Conservation (phyloP, 2,888 invertebrate genomes). For the Tetranychus truncatus region DNA sequence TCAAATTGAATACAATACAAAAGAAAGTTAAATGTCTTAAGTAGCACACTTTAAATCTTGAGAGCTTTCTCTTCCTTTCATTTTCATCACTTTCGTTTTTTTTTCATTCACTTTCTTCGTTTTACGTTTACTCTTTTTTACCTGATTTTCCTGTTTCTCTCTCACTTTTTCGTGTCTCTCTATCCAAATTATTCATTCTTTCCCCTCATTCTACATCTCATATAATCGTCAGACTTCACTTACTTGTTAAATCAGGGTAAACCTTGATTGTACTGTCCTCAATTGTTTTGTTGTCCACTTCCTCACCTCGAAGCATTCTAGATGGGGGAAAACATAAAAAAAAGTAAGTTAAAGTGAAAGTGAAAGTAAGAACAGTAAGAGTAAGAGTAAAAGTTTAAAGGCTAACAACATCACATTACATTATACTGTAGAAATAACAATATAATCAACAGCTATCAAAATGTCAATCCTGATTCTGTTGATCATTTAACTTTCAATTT, state of each 20-base stretch:
- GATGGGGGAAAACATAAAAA: neutral
- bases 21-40: neutral
- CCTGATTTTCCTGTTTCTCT: neutral
- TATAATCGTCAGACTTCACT: constrained; percentile 11
- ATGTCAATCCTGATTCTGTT: no score
- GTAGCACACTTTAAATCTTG: neutral
- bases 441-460: no score
- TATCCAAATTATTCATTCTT: neutral
- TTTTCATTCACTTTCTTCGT: neutral
- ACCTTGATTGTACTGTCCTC: constrained; percentile 70
- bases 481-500: no score
- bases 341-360: neutral
- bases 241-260: constrained; percentile 66
- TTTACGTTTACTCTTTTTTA: neutral
- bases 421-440: no score
- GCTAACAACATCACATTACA: neutral
- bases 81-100: neutral
- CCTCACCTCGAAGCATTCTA: constrained; percentile 22
- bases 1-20: neutral
- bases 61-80: neutral
- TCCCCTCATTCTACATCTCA: no score
- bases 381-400: neutral
- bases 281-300: constrained; percentile 58
- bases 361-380: neutral
- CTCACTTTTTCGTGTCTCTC: neutral